These are phyloP conservation scores for Anticlea derivata DNA, from an alignment of 2,888 invertebrate genomes.

Conservation along the genomic window DNA sequence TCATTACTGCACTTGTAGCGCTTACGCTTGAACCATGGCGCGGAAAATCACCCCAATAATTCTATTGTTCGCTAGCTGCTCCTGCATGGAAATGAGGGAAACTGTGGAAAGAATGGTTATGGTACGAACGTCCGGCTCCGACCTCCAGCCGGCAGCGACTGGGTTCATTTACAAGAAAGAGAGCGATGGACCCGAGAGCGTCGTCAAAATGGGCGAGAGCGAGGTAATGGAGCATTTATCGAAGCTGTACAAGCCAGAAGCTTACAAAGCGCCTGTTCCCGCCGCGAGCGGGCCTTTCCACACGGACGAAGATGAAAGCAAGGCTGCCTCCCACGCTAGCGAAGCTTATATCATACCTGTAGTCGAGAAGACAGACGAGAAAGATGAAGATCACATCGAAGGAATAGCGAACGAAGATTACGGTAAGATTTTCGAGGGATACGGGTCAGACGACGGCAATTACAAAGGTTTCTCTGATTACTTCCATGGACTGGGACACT, in stretches of 20 bases:
- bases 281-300: constrained; percentile 57
- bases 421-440: constrained; percentile 58
- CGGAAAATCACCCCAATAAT: constrained; percentile 54
- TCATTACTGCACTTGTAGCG: constrained; percentile 59
- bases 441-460: constrained; percentile 61
- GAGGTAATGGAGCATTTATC: constrained; percentile 73
- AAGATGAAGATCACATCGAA: constrained; percentile 50
- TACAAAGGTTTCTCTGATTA: constrained; percentile 66
- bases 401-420: constrained; percentile 67
- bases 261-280: constrained; percentile 60
- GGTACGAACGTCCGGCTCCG: constrained; percentile 82
- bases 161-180: constrained; percentile 83
- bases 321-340: constrained; percentile 54
- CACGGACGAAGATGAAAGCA: constrained; percentile 54
- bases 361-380: constrained; percentile 58
- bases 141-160: constrained; percentile 84
- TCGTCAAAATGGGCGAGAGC: constrained; percentile 73
- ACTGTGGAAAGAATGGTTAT: constrained; percentile 81
- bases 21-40: constrained; percentile 63
- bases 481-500: constrained; percentile 57
- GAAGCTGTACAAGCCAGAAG: constrained; percentile 64
- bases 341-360: constrained; percentile 66
- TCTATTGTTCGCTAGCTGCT: constrained; percentile 49
- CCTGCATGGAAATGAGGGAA: constrained; percentile 75
- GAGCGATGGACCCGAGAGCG: constrained; percentile 72